Evolutionary conservation across 2,113 vertebrate species (phyloP).

Genomic region (Numenius arquata): DNA sequence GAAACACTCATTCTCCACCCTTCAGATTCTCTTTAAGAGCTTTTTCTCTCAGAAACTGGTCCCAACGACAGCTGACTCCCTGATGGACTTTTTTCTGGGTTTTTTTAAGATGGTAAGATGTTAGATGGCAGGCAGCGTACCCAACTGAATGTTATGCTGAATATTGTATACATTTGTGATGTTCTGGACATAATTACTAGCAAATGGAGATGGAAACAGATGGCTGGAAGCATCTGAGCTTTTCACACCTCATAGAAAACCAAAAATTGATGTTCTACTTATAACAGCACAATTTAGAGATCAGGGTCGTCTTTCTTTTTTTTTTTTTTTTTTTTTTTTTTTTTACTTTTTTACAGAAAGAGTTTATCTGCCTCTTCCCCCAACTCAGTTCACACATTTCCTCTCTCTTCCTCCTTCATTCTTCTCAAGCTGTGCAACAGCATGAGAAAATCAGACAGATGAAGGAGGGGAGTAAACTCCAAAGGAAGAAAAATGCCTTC

Average conservation of each 20-base stretch:
- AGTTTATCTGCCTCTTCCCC: background rate
- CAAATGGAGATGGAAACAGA: constrained; percentile 48
- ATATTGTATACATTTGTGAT: background rate
- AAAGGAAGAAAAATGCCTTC: background rate
- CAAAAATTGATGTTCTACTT: constrained; percentile 29
- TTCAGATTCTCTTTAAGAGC: background rate
- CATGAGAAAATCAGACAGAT: background rate
- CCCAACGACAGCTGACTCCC: background rate
- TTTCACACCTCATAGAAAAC: constrained; percentile 56
- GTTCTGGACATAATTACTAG: constrained; percentile 40
- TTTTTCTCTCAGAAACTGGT: background rate
- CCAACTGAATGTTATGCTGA: constrained; percentile 14
- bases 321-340: background rate
- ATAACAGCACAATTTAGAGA: background rate
- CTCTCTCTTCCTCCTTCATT: background rate
- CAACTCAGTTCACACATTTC: background rate
- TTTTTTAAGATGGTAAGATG: background rate
- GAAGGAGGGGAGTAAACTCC: background rate
- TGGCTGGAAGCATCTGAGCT: constrained; percentile 56
- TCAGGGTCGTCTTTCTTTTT: background rate
- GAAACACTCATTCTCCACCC: background rate
- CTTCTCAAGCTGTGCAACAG: background rate
- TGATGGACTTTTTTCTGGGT: background rate
- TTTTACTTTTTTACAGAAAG: background rate
- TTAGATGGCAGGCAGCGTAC: background rate